Evolutionary conservation across 2,113 vertebrate genomes (phyloP), one percentile per base, ranked within the genome.

Genomic region (Zeus faber): DNA sequence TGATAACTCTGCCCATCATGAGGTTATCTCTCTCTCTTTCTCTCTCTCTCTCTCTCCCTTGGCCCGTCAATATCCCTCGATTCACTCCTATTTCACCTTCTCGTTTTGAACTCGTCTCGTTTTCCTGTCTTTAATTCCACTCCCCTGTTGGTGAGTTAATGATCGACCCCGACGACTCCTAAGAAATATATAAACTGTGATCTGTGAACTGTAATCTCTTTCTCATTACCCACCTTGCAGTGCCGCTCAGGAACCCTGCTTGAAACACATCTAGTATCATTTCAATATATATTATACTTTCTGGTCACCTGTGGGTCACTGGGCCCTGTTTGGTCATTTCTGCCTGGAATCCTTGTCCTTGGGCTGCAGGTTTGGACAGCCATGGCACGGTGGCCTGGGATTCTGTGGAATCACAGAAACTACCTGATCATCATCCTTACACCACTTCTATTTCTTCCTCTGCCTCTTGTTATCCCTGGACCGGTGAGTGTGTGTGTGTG

Each of bases 401-500:
- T 53, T 54, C 77, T 88, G 10, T 88, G 89, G 82, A 83, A 88
- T 62, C 89, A 87, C 77, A 88, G 89, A 58, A 93, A 86, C 65
- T 93, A 91, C 53, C 14, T 98, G 57, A 72, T 94, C 52, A 46
- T 79, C 5, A 0, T 91, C 3, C 0, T 91, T 6, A 67, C 85
- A 0, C 94, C 93, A 0, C 5, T 98, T 0, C 0, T 85, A 0
- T 31, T 92, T 9, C 82, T 98, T 21, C 87, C 92, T 0, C 85
- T 98, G 67, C 95, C 93, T 0, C 31, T 98, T 43, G 1, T 59
- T 2, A 0, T 83, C 46, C 79, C 80, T 0, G 59, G 58, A 11
- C 71, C 89, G 87, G 96, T 98, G 90, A 93, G 93, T 76, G 21
- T 49, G 11, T 37, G 6, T 46, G 4, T 29, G 4, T 37, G 47